A percentile compares a stretch with the other conserved stretches of the same genome.
These are phyloP conservation scores for Hormaphis cornu DNA, from an alignment of 1,140 invertebrate species.

Conservation along the genomic window DNA sequence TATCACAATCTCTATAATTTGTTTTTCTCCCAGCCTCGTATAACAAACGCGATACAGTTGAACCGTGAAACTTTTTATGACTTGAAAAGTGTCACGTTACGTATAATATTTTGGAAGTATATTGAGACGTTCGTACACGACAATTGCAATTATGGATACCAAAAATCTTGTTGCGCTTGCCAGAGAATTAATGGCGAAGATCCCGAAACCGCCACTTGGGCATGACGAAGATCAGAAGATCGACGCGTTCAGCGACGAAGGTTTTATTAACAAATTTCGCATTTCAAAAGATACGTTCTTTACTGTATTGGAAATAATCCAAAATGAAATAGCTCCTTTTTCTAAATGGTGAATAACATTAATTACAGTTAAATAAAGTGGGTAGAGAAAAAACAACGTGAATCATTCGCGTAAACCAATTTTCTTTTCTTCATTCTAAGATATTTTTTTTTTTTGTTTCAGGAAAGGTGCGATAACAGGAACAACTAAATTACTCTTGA, in stretches of 20 bases:
- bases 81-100: too few relatives aligned
- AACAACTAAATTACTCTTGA: neutral
- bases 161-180: too few relatives aligned
- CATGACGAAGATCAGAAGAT: neutral
- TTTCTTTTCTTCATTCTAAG: neutral
- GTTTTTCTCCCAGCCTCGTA: too few relatives aligned
- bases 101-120: too few relatives aligned
- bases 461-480: neutral
- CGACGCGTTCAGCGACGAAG: neutral
- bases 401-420: too few relatives aligned
- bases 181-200: too few relatives aligned
- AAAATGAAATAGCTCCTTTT: neutral
- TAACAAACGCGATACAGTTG: too few relatives aligned
- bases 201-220: neutral
- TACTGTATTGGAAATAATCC: neutral
- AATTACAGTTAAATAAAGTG: neutral
- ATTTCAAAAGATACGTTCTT: neutral
- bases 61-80: too few relatives aligned
- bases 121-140: too few relatives aligned
- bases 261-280: neutral
- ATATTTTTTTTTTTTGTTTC: neutral
- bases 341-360: neutral
- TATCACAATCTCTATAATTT: too few relatives aligned
- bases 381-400: neutral
- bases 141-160: too few relatives aligned